Evolutionary conservation across 2,113 vertebrate genomes (phyloP), one percentile per base, ranked within the genome.

Genomic region (Centrocercus urophasianus): DNA sequence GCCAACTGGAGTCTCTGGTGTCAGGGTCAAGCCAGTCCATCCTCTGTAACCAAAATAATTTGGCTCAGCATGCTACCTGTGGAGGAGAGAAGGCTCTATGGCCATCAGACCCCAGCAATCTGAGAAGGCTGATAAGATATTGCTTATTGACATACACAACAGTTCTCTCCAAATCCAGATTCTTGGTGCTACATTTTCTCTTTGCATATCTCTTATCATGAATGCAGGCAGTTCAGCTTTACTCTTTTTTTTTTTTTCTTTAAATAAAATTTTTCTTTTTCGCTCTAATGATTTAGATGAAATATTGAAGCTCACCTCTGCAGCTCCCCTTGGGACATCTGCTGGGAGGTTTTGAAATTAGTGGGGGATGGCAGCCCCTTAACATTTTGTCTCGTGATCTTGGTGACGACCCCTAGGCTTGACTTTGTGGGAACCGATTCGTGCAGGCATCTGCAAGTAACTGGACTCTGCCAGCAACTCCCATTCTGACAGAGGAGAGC

Each of bases 271-370:
- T 92, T 90, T 86, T 79, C 76, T 83, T 84, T 75, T 70, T 87
- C 64, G 11, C 70, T 84, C 75, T 93, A 95, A 92, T 87, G 74
- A 85, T 93, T 93, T 65, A 81, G 85, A 95, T 94, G 67, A 93
- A 96, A 96, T 93, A 93, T 91, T 94, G 95, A 94, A 96, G 48
- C 48, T 90, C 74, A 54, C 64, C 6, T 17, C 77, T 77, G 60
- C 70, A 89, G 90, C 87, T 79, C 77, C 88, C 92, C 83, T 73
- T 60, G 89, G 84, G 91, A 80, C 59, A 86, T 52, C 93, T 95
- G 87, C 83, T 83, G 93, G 90, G 77, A 95, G 77, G 84, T 74
- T 94, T 69, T 88, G 88, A 76, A 79, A 88, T 90, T 84, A 91
- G 83, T 10, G 32, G 67, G 64, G 72, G 82, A 0, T 86, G 36